Percentiles rank a stretch among this genome's conserved stretches.
Evolutionary conservation across 2,113 vertebrate genomes (phyloP).

Genomic region (Eublepharis macularius): DNA sequence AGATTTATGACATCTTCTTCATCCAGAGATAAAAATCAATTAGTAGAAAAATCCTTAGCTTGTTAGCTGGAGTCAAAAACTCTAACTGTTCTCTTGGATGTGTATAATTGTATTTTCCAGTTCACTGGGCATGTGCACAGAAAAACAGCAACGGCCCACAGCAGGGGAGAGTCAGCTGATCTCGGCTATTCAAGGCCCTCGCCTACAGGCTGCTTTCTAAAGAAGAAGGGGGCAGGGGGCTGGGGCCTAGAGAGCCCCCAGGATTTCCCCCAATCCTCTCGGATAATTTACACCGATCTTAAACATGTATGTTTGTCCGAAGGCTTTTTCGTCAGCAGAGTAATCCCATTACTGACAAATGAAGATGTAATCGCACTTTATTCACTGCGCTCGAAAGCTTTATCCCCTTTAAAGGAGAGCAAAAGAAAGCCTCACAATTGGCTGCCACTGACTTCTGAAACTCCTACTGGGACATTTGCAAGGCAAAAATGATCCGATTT

Average conservation of each 20-base stretch:
- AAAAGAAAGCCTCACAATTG: slow-evolving; percentile 69
- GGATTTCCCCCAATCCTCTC: slow-evolving; percentile 66
- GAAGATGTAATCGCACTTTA: slow-evolving; percentile 85
- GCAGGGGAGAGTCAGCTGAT: slow-evolving; percentile 72
- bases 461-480: slow-evolving; percentile 60
- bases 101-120: slow-evolving; percentile 86
- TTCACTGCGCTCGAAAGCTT: slow-evolving; percentile 76
- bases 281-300: slow-evolving; percentile 78
- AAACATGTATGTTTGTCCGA: slow-evolving; percentile 76
- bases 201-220: slow-evolving; percentile 63
- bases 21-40: slow-evolving; percentile 76
- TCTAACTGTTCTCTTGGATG: slow-evolving; percentile 68
- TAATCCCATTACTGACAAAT: slow-evolving; percentile 92
- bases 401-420: slow-evolving; percentile 71
- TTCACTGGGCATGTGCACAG: slow-evolving; percentile 67
- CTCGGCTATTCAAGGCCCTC: slow-evolving; percentile 64
- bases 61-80: slow-evolving; percentile 70
- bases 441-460: slow-evolving; percentile 73
- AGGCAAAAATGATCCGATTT: slow-evolving; percentile 25
- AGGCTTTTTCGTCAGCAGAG: slow-evolving; percentile 73
- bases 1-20: slow-evolving; percentile 70
- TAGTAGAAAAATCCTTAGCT: slow-evolving; percentile 76
- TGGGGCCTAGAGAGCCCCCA: slow-evolving; percentile 51
- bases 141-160: slow-evolving; percentile 57
- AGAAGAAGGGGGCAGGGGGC: slow-evolving; percentile 23